These are phyloP conservation scores for Mimachlamys varia DNA, from an alignment of 2,888 invertebrate genomes.

Conservation along the genomic window DNA sequence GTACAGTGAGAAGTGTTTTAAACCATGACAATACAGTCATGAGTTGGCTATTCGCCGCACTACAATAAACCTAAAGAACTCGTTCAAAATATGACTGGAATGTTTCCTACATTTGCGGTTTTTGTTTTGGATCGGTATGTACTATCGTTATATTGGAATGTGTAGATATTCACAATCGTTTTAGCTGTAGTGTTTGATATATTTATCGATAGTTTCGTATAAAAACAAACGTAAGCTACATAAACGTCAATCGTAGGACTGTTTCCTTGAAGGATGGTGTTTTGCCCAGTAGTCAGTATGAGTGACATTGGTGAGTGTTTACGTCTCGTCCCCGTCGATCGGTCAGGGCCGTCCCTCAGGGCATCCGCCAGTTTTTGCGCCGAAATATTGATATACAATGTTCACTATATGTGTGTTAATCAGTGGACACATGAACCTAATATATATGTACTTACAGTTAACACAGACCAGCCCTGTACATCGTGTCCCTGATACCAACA, in stretches of 20 bases:
- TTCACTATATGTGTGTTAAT: neutral
- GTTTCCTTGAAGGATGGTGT: neutral
- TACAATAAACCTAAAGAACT: neutral
- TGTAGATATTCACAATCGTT: neutral
- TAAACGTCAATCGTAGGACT: neutral
- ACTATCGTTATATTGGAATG: neutral
- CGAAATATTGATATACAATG: slow-evolving; percentile 10
- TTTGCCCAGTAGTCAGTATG: neutral
- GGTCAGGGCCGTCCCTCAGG: neutral
- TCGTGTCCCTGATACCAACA: neutral
- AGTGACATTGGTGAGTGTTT: neutral
- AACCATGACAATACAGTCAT: neutral
- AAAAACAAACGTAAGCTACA: neutral
- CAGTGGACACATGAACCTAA: neutral
- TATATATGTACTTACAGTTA: neutral
- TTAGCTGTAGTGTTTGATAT: neutral
- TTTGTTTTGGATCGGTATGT: neutral
- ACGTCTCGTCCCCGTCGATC: neutral
- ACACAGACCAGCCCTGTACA: neutral
- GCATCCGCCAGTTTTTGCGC: neutral
- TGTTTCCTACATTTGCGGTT: neutral
- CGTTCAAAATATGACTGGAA: neutral
- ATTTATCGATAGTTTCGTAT: neutral
- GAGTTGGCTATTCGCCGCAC: neutral
- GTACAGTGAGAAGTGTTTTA: neutral